Conservation (phyloP, 2,888 invertebrate species). For the Hetaerina titia region DNA sequence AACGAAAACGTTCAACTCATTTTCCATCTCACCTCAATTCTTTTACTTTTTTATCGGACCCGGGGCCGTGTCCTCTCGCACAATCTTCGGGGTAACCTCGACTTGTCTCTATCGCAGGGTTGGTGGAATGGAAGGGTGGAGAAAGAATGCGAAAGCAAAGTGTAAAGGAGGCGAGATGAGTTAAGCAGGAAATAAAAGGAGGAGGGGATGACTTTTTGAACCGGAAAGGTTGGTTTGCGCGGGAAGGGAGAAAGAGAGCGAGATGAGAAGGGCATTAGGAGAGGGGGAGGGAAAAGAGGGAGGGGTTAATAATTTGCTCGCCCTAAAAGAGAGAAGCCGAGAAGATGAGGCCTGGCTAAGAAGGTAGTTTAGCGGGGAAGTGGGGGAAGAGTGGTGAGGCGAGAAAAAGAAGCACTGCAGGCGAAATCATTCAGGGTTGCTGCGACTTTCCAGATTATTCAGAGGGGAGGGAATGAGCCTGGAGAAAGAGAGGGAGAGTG, state of each 20-base stretch:
- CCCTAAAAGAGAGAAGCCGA: not conserved
- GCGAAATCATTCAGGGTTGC: too few relatives aligned
- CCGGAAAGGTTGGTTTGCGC: not conserved
- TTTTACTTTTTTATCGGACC: too few relatives aligned
- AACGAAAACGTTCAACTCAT: too few relatives aligned
- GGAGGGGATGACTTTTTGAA: not conserved
- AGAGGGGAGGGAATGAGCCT: too few relatives aligned
- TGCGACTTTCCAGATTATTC: too few relatives aligned
- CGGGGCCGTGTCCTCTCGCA: too few relatives aligned
- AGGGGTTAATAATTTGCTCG: constrained; percentile 11
- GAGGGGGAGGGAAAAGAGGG: not conserved
- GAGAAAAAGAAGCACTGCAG: too few relatives aligned
- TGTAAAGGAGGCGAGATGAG: not conserved
- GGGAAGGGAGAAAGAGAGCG: not conserved
- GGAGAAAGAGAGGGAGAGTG: not conserved
- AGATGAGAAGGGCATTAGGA: not conserved
- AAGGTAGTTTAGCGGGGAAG: too few relatives aligned
- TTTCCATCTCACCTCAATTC: too few relatives aligned
- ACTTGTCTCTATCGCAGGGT: not conserved
- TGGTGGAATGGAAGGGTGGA: not conserved
- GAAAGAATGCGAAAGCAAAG: not conserved
- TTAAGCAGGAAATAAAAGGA: not conserved
- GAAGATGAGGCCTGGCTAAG: too few relatives aligned
- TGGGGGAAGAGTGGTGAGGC: too few relatives aligned
- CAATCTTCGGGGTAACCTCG: too few relatives aligned